A percentile compares a stretch with the other conserved stretches of the same genome.
These are phyloP conservation scores for Heliopora coerulea DNA, from an alignment of 92 coral and sea anemone species.

Conservation along the genomic window DNA sequence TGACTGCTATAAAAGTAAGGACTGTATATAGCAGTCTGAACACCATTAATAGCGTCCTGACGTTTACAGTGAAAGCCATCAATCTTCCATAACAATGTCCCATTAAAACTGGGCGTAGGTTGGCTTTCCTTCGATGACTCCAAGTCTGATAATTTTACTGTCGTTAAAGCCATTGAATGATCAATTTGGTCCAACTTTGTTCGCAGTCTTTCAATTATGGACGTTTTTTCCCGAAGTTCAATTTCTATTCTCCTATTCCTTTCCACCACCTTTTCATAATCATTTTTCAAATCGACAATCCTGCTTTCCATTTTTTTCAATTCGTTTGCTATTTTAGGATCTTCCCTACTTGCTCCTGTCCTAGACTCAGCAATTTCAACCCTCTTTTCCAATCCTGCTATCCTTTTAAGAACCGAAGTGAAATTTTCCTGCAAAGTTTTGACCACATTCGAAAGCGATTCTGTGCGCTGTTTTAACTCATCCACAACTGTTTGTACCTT, in stretches of 20 bases:
- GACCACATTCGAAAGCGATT: not conserved
- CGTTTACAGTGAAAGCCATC: slow-evolving; percentile 12
- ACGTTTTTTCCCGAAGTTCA: slow-evolving; percentile 11
- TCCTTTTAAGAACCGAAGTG: not conserved
- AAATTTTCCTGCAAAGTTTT: not conserved
- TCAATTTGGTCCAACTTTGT: slow-evolving; percentile 8
- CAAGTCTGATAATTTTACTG: slow-evolving; percentile 10
- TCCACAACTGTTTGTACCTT: not conserved
- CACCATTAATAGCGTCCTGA: slow-evolving; percentile 28
- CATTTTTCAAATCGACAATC: no score
- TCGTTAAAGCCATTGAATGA: slow-evolving; percentile 2
- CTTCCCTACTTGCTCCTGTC: not conserved
- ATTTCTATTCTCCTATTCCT: slow-evolving; percentile 1
- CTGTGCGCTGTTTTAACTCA: not conserved
- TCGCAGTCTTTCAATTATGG: not conserved
- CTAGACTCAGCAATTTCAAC: not conserved
- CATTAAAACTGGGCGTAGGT: not conserved
- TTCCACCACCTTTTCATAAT: not conserved
- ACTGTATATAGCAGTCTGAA: slow-evolving; percentile 25
- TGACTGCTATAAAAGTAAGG: slow-evolving; percentile 30
- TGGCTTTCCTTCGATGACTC: not conserved
- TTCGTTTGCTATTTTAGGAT: no score
- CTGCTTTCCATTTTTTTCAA: no score
- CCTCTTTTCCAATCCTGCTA: not conserved
- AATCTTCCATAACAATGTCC: slow-evolving; percentile 20